These are phyloP conservation scores for Poeciliopsis turrubarensis DNA, from an alignment of 2,113 vertebrate species.

Conservation along the genomic window DNA sequence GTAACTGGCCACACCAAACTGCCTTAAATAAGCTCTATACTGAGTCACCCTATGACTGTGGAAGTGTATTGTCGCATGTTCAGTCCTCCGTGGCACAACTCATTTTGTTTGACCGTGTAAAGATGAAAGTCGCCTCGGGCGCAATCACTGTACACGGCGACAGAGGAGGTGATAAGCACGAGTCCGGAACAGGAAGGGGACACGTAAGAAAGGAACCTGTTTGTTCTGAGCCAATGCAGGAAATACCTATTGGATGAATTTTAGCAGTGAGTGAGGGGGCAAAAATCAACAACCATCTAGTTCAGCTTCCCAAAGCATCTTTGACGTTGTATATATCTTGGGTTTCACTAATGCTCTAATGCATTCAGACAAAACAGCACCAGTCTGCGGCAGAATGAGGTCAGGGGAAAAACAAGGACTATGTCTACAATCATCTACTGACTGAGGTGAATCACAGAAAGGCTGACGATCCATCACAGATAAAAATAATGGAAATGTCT, in stretches of 20 bases:
- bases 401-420: slow-evolving; percentile 12
- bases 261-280: slow-evolving; percentile 1
- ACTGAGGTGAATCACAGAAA: slow-evolving; percentile 41
- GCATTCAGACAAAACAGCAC: slow-evolving; percentile 14
- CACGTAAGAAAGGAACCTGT: not conserved
- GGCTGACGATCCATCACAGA: slow-evolving; percentile 30
- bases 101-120: not conserved
- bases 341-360: not conserved
- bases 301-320: slow-evolving; percentile 6
- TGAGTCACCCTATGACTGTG: slow-evolving; percentile 15
- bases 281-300: slow-evolving; percentile 29
- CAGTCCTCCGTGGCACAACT: not conserved
- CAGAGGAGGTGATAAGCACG: slow-evolving; percentile 12
- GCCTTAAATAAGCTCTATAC: not conserved
- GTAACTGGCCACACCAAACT: not conserved
- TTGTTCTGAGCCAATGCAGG: slow-evolving; percentile 42
- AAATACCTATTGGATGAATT: slow-evolving; percentile 49
- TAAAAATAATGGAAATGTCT: slow-evolving; percentile 10
- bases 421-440: slow-evolving; percentile 21
- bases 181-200: slow-evolving; percentile 41
- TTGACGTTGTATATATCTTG: not conserved
- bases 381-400: not conserved
- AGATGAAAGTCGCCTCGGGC: not conserved
- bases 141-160: slow-evolving; percentile 1
- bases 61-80: slow-evolving; percentile 10